These are phyloP conservation scores for Drosophila fuyamai DNA, from an alignment of 1,140 invertebrate species.

Conservation along the genomic window DNA sequence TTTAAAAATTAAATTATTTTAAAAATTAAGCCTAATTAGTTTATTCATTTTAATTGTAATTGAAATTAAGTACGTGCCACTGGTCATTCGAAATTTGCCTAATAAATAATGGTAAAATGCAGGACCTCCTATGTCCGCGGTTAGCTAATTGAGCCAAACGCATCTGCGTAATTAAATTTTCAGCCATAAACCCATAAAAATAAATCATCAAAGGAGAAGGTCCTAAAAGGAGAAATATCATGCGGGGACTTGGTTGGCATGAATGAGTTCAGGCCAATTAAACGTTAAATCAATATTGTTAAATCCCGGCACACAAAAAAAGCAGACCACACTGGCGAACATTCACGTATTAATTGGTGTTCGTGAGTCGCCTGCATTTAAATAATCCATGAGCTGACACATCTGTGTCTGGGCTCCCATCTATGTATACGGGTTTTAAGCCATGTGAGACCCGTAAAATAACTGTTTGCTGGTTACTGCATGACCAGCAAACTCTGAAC, in stretches of 20 bases:
- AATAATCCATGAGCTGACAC: conserved; percentile 37
- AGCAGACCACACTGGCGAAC: conserved; percentile 5
- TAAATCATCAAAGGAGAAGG: conserved; percentile 10
- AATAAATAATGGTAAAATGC: conserved; percentile 25
- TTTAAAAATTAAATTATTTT: conserved; percentile 20
- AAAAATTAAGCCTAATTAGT: conserved; percentile 2
- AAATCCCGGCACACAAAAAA: conserved; percentile 20
- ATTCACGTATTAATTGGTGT: conserved; percentile 38
- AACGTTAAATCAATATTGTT: conserved; percentile 60
- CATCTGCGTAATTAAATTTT: conserved; percentile 44
- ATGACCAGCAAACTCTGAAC: conserved; percentile 2
- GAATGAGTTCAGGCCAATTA: conserved; percentile 39
- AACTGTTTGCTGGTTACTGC: neutral
- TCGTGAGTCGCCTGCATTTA: conserved; percentile 32
- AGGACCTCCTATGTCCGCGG: conserved; percentile 8
- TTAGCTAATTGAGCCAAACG: conserved; percentile 45
- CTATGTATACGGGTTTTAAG: neutral
- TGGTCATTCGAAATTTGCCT: conserved; percentile 4
- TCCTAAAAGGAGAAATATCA: conserved; percentile 9
- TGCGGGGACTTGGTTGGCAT: conserved; percentile 22
- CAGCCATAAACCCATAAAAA: conserved; percentile 7
- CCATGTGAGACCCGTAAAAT: neutral
- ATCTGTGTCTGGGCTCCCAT: conserved; percentile 4
- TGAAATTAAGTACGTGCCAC: conserved; percentile 12
- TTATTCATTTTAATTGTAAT: conserved; percentile 14